Percentiles rank a stretch among this genome's conserved stretches.
These are phyloP conservation scores for Agrilus cyanescens DNA, from an alignment of 2,888 invertebrate species.

Conservation along the genomic window DNA sequence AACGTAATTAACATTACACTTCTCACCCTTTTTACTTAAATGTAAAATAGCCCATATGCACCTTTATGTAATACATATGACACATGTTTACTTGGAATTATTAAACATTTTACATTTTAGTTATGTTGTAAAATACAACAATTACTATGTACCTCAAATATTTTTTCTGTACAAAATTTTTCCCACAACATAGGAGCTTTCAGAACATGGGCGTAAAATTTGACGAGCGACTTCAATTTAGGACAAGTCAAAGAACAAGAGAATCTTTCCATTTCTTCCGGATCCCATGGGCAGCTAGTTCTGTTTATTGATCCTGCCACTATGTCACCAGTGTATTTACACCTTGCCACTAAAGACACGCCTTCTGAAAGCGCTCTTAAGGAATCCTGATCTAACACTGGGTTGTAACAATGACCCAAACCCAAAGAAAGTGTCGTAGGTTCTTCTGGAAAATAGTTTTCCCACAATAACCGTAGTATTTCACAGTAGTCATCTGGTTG, in stretches of 20 bases:
- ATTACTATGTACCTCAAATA: constrained; percentile 37
- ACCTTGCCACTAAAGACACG: constrained; percentile 32
- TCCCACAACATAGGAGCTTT: constrained; percentile 37
- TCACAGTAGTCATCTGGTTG: constrained; percentile 32
- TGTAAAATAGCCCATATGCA: too few species aligned
- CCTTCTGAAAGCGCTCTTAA: constrained; percentile 32
- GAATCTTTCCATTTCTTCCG: constrained; percentile 40
- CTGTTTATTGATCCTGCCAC: constrained; percentile 40
- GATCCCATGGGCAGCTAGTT: constrained; percentile 40
- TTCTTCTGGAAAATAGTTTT: constrained; percentile 42
- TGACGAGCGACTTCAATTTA: constrained; percentile 37
- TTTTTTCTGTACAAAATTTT: constrained; percentile 34
- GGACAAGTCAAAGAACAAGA: constrained; percentile 35
- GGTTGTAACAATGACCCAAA: constrained; percentile 33
- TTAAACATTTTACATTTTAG: neutral
- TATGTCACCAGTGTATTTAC: constrained; percentile 30
- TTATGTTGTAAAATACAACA: neutral
- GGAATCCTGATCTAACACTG: constrained; percentile 35
- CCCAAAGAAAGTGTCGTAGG: constrained; percentile 39
- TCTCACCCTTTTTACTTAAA: too few species aligned
- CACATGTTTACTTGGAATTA: neutral
- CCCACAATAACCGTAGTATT: constrained; percentile 40
- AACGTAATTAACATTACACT: too few species aligned
- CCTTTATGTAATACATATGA: too few species aligned
- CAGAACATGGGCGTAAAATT: constrained; percentile 41